Percentiles rank a stretch among this genome's conserved stretches.
These are phyloP conservation scores for Atethmia centrago DNA, from an alignment of 2,888 invertebrate species.

Conservation along the genomic window DNA sequence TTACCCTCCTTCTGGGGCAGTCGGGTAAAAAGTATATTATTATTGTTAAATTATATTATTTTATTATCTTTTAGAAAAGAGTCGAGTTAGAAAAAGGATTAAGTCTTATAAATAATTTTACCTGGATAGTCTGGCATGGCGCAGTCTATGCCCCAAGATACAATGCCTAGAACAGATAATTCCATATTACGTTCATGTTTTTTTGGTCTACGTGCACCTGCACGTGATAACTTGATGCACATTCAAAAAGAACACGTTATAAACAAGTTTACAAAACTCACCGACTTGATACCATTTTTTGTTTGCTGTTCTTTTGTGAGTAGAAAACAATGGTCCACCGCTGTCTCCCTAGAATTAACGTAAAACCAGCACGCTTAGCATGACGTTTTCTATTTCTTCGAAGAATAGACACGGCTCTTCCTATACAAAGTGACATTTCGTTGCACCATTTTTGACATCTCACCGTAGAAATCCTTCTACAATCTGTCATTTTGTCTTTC, in stretches of 20 bases:
- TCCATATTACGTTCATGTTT: not conserved
- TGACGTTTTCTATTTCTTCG: too few relatives aligned
- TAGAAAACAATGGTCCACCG: conserved; percentile 91
- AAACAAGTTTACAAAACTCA: conserved; percentile 74
- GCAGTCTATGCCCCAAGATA: conserved; percentile 93
- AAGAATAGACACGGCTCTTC: too few relatives aligned
- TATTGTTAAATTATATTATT: too few relatives aligned
- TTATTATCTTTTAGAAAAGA: not conserved
- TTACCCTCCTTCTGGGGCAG: too few relatives aligned
- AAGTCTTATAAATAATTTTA: conserved; percentile 54
- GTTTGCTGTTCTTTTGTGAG: conserved; percentile 79
- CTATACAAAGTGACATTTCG: too few relatives aligned
- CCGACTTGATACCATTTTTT: conserved; percentile 91
- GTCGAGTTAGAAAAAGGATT: not conserved
- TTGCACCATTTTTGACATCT: too few relatives aligned
- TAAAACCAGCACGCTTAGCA: too few relatives aligned
- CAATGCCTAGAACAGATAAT: conserved; percentile 86
- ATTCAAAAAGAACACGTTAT: not conserved
- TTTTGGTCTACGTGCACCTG: not conserved
- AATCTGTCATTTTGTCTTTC: too few relatives aligned
- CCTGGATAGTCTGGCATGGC: conserved; percentile 91
- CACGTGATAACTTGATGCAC: not conserved
- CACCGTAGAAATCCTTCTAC: too few relatives aligned
- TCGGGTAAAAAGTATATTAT: too few relatives aligned
- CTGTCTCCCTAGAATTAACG: conserved; percentile 91